Evolutionary conservation across 2,888 invertebrate species (phyloP).

Genomic region (Folsomia candida): DNA sequence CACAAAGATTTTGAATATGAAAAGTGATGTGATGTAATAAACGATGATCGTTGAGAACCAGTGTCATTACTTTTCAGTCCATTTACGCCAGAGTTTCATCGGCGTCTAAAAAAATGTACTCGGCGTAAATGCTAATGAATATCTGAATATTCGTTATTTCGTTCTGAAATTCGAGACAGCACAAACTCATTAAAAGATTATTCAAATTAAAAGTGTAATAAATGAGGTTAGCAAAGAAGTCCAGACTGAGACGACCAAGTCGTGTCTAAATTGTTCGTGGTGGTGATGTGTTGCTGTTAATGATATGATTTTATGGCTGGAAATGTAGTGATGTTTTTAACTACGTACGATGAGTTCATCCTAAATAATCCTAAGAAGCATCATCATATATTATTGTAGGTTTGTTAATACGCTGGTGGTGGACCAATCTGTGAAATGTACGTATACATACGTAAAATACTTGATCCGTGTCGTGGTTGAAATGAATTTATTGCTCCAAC

Average conservation of each 20-base stretch:
- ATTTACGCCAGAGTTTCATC: constrained; percentile 5
- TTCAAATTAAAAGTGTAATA: constrained; percentile 21
- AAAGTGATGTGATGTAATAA: constrained; percentile 13
- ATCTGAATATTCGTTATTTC: too few species aligned
- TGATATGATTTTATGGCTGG: not conserved
- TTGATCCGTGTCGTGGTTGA: not conserved
- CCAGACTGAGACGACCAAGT: not conserved
- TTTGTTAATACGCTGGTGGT: not conserved
- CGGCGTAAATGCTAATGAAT: too few species aligned
- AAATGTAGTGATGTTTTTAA: not conserved
- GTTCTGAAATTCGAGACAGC: not conserved
- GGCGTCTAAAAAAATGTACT: constrained; percentile 10
- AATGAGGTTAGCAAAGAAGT: constrained; percentile 1
- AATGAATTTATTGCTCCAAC: not conserved
- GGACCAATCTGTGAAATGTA: not conserved
- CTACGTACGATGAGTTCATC: not conserved
- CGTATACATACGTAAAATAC: not conserved
- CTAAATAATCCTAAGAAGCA: not conserved
- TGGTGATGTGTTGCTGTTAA: not conserved
- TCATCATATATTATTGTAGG: too few species aligned
- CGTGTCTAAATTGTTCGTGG: not conserved
- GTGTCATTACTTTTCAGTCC: constrained; percentile 21
- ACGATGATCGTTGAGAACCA: constrained; percentile 15
- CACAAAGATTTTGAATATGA: constrained; percentile 13
- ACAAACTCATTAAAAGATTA: constrained; percentile 14